A percentile compares a stretch with the other conserved stretches of the same genome.
These are phyloP conservation scores for Capricornis sumatraensis DNA, from an alignment of 2,113 vertebrate species.

Conservation along the genomic window DNA sequence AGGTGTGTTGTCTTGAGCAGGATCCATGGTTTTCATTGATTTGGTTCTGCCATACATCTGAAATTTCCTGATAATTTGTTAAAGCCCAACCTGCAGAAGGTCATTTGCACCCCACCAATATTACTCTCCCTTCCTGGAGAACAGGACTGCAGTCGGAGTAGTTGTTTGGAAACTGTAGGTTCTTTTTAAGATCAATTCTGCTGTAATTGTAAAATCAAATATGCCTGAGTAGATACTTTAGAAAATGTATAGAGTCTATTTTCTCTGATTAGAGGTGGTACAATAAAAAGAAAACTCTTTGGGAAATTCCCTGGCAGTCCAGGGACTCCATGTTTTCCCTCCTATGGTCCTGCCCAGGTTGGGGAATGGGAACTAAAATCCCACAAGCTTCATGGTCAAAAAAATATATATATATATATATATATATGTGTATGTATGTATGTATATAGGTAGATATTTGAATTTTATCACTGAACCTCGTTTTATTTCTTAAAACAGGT, in stretches of 20 bases:
- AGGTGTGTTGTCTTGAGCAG: background rate
- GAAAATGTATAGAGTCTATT: background rate
- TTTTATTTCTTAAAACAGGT: background rate
- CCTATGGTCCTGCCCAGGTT: background rate
- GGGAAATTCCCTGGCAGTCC: background rate
- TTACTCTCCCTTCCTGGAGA: background rate
- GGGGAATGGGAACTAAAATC: background rate
- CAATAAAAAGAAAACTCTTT: background rate
- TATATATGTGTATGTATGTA: fast-evolving
- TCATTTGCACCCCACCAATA: background rate
- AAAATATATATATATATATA: no score
- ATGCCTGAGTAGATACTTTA: background rate
- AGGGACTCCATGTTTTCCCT: background rate
- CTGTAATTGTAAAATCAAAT: background rate
- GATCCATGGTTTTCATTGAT: background rate
- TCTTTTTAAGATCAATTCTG: background rate
- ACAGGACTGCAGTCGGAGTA: background rate
- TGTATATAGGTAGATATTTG: background rate
- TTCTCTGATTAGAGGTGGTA: background rate
- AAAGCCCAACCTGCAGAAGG: background rate
- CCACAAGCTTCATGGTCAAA: background rate
- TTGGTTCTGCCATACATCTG: background rate
- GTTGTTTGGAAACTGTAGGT: background rate
- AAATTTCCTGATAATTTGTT: constrained; percentile 14
- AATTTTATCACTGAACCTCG: background rate